Evolutionary conservation across 2,888 invertebrate genomes (phyloP), one percentile per base, ranked within the genome.

Genomic region (Agrenia bidenticulata): DNA sequence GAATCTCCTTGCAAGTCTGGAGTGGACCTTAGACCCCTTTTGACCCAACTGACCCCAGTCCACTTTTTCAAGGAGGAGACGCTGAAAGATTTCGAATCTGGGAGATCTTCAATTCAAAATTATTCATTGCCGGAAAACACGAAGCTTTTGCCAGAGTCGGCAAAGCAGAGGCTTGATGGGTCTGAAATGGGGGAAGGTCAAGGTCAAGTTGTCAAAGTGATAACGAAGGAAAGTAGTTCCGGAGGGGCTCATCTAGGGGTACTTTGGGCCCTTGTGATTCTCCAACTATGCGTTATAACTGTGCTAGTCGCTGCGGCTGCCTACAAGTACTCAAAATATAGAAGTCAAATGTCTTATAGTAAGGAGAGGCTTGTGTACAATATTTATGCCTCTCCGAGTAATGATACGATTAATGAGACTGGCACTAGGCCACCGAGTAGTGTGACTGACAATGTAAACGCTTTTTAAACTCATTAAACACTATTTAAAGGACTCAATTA

Each of bases 181-280:
- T 32, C 32, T 11, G 32, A 11, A 32, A 7, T 32, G 32, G 32
- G 4, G 11, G 32, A 32, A 7, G 5, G 5, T 32, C 32, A 32
- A 11, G 32, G 4, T 32, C 4, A 32, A 11, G n/a, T n/a, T n/a
- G n/a, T n/a, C n/a, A n/a, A n/a, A n/a, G n/a, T n/a, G n/a, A n/a
- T n/a, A n/a, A n/a, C n/a, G n/a, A 32, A 32, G 4, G 11, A 11
- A 32, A 32, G 32, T 11, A 32, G 5, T 11, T 7, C 32, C 32
- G 11, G 5, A 11, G 37, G 24, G 26, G 55, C 7, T 21, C 37
- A 26, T 27, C 24, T 26, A 27, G 27, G 37, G 9, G 15, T 66
- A 39, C 53, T 73, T 23, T 73, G 73, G 73, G 59, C 69, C 23
- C 58, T 72, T 39, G 59, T 73, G 41, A 61, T 65, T 17, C 50